Conservation (phyloP, 2,888 invertebrate genomes). For the Epinotia brunnichana region DNA sequence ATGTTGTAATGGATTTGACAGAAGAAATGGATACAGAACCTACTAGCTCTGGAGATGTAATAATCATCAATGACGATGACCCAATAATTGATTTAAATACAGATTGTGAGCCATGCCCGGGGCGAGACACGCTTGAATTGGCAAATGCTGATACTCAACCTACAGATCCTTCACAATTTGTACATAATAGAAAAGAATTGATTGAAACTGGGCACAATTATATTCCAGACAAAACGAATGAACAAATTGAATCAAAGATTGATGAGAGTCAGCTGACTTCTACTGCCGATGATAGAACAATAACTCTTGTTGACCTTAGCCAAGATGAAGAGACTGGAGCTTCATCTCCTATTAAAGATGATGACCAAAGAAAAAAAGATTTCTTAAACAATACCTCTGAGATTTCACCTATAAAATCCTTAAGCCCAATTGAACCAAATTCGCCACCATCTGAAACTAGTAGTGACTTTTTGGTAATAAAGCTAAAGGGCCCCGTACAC, state of each 20-base stretch:
- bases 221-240: slow-evolving; percentile 35
- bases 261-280: slow-evolving; percentile 22
- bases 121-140: slow-evolving; percentile 63
- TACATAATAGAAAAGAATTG: slow-evolving; percentile 12
- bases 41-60: slow-evolving; percentile 55
- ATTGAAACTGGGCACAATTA: slow-evolving; percentile 2
- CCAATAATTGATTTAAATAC: slow-evolving; percentile 52
- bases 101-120: slow-evolving; percentile 51
- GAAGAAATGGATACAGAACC: slow-evolving; percentile 72
- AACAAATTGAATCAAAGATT: slow-evolving; percentile 41
- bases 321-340: slow-evolving; percentile 52
- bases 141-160: slow-evolving; percentile 73
- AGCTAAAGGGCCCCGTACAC: slow-evolving; percentile 69
- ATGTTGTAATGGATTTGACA: slow-evolving; percentile 56
- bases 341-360: slow-evolving; percentile 73
- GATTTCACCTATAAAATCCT: slow-evolving; percentile 84
- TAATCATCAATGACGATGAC: slow-evolving; percentile 57
- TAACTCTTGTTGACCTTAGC: slow-evolving; percentile 39
- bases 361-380: slow-evolving; percentile 75
- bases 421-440: slow-evolving; percentile 69
- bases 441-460: slow-evolving; percentile 69
- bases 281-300: slow-evolving; percentile 27
- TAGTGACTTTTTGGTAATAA: slow-evolving; percentile 71
- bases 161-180: slow-evolving; percentile 52
- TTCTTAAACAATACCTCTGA: slow-evolving; percentile 83